Evolutionary conservation across 2,113 vertebrate genomes (phyloP).

Genomic region (Haplochromis vanheusdeni): DNA sequence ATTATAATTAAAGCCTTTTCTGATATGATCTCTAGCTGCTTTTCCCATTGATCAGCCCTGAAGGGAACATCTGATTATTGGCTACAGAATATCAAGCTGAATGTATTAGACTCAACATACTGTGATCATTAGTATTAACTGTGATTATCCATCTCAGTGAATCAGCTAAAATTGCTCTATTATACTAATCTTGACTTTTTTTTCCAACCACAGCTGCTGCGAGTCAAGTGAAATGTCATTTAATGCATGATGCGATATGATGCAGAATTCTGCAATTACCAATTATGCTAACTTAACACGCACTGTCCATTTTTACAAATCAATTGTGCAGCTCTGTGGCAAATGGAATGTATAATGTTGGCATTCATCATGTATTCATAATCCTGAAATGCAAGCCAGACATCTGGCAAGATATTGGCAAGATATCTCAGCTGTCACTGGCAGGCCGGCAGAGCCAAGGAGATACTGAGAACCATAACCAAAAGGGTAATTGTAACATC

Average conservation of each 20-base stretch:
- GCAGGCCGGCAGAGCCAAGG: background rate
- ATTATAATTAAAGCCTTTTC: background rate
- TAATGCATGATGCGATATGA: background rate
- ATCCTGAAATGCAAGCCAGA: background rate
- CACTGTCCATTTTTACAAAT: background rate
- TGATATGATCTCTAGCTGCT: background rate
- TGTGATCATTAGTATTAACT: background rate
- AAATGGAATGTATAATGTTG: background rate
- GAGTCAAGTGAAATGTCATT: background rate
- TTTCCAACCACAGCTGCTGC: background rate
- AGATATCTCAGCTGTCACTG: slow-evolving; percentile 8
- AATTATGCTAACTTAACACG: background rate
- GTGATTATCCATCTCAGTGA: background rate
- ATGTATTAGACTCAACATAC: background rate
- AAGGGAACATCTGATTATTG: background rate
- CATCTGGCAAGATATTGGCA: slow-evolving; percentile 30
- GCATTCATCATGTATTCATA: slow-evolving; percentile 6
- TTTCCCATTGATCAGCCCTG: background rate
- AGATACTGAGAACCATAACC: background rate
- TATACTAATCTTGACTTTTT: background rate
- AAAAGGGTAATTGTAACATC: background rate
- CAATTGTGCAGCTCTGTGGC: background rate
- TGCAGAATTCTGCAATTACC: background rate
- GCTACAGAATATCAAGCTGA: background rate
- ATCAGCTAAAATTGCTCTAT: background rate